Evolutionary conservation across 2,888 invertebrate genomes (phyloP).

Genomic region (Nemotelus nigrinus): DNA sequence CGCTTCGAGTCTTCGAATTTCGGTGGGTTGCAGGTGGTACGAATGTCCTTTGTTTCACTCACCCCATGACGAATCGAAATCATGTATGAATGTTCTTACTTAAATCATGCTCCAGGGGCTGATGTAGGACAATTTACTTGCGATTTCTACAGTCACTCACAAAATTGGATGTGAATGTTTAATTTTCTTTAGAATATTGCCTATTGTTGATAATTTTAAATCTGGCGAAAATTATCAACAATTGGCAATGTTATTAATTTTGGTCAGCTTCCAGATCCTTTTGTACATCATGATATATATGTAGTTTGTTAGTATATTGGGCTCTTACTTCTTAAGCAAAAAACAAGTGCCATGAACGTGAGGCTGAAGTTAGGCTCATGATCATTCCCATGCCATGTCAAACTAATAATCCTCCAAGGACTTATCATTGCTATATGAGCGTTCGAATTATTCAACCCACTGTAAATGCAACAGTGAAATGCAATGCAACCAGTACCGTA

Average conservation of each 20-base stretch:
- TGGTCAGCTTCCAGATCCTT: too few species aligned
- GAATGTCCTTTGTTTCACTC: slow-evolving; percentile 64
- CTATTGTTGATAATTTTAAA: neutral
- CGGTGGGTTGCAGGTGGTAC: slow-evolving; percentile 64
- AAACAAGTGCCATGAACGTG: too few species aligned
- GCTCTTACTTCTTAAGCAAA: too few species aligned
- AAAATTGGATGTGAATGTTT: slow-evolving; percentile 11
- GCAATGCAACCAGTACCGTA: slow-evolving; percentile 4
- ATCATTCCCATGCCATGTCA: too few species aligned
- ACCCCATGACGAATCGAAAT: slow-evolving; percentile 62
- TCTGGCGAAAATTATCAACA: too few species aligned
- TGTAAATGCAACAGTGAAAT: slow-evolving; percentile 8
- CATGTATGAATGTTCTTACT: slow-evolving; percentile 23
- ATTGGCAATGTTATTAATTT: too few species aligned
- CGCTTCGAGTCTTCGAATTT: slow-evolving; percentile 38
- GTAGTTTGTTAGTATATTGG: too few species aligned
- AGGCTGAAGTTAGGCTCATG: too few species aligned
- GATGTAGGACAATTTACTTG: slow-evolving; percentile 46
- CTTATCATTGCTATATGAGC: too few species aligned
- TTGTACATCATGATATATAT: too few species aligned
- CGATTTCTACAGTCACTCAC: slow-evolving; percentile 20
- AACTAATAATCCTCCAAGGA: too few species aligned
- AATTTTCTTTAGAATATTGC: slow-evolving; percentile 11
- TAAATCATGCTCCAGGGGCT: slow-evolving; percentile 53
- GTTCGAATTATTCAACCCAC: slow-evolving; percentile 3